Percentiles rank a stretch among this genome's conserved stretches.
phyloP scores from a whole-genome alignment of 2,888 invertebrate species.

The Gymnoscelis rufifasciata region DNA sequence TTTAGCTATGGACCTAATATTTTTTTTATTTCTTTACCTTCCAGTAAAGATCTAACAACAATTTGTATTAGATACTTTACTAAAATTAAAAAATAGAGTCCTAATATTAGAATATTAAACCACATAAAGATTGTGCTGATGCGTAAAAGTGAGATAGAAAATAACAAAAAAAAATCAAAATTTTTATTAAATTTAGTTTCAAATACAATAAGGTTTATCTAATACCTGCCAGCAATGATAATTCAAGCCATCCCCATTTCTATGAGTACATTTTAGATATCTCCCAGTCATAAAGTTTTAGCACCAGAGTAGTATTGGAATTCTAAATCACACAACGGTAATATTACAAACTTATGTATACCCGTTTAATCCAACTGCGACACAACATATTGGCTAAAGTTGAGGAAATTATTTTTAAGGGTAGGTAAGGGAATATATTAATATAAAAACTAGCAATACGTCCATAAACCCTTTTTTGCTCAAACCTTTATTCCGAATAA shows the following conservation, averaged over 20 bases:
- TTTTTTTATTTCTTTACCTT: too few species aligned
- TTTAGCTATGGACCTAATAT: too few species aligned
- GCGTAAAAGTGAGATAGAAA: too few species aligned
- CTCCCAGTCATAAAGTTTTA: conserved; percentile 61
- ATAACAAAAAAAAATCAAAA: not conserved
- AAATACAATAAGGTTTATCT: conserved; percentile 16
- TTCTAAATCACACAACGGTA: conserved; percentile 60
- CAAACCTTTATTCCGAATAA: too few species aligned
- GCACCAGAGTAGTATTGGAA: conserved; percentile 63
- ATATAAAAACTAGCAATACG: not conserved
- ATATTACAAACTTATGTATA: conserved; percentile 20
- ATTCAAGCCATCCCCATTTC: conserved; percentile 32
- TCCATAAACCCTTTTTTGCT: not conserved
- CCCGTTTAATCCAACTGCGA: conserved; percentile 21
- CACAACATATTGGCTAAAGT: conserved; percentile 13
- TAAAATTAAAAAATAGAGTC: too few species aligned
- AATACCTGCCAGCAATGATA: conserved; percentile 22
- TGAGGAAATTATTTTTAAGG: too few species aligned
- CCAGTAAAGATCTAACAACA: too few species aligned
- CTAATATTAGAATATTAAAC: too few species aligned
- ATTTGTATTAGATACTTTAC: too few species aligned
- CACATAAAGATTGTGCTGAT: too few species aligned
- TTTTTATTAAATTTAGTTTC: not conserved
- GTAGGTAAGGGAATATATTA: too few species aligned
- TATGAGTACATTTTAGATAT: conserved; percentile 3